phyloP scores from a whole-genome alignment of 2,797 vertebrate species.

The Crax fasciolata region DNA sequence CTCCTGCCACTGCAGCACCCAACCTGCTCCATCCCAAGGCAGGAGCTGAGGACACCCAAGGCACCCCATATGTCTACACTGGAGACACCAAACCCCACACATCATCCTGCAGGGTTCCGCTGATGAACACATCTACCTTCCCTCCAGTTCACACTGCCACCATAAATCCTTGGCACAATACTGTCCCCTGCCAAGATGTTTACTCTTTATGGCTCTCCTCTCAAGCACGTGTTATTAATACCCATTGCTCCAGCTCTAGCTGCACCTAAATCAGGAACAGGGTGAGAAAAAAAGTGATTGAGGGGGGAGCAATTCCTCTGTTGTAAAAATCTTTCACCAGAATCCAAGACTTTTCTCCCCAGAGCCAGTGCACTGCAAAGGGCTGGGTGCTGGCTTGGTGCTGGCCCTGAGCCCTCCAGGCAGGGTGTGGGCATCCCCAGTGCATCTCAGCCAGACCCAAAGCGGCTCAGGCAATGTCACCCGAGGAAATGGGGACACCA shows the following conservation, averaged over 20 bases:
- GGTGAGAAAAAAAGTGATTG: no score
- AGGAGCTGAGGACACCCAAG: neutral
- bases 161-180: neutral
- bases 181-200: neutral
- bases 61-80: neutral
- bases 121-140: neutral
- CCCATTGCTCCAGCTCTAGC: no score
- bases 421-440: neutral
- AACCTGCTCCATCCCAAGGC: neutral
- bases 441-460: neutral
- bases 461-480: no score
- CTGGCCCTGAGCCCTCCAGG: neutral
- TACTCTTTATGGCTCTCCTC: neutral
- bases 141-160: neutral
- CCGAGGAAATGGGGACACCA: neutral
- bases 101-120: neutral
- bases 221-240: neutral
- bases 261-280: neutral
- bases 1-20: neutral
- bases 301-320: neutral
- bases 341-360: neutral
- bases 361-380: neutral
- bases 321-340: neutral
- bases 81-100: neutral
- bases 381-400: neutral